These are phyloP conservation scores for Tragelaphus buxtoni DNA, from an alignment of 2,113 vertebrate species.

Conservation along the genomic window DNA sequence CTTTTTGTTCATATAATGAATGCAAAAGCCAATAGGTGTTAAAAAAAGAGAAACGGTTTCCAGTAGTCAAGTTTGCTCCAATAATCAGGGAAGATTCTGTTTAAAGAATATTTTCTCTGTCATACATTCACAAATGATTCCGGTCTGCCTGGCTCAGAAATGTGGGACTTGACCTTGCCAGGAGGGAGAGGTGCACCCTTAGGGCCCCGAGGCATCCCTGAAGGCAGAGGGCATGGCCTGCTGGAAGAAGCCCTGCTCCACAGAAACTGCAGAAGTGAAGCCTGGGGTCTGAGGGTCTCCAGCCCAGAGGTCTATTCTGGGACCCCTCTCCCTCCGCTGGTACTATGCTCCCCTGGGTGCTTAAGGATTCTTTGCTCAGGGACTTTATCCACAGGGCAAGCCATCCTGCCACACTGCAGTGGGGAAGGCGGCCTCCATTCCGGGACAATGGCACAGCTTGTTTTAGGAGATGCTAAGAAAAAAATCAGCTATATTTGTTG, in stretches of 20 bases:
- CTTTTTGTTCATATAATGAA: background rate
- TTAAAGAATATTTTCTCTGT: slow-evolving; percentile 37
- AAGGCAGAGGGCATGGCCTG: background rate
- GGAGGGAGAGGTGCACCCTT: background rate
- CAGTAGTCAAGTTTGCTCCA: background rate
- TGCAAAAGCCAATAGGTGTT: background rate
- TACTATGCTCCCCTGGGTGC: background rate
- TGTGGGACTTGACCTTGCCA: slow-evolving; percentile 45
- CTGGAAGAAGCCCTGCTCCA: background rate
- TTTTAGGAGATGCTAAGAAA: background rate
- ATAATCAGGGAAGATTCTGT: background rate
- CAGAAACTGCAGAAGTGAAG: background rate
- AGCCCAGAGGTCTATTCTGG: background rate
- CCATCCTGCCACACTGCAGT: background rate
- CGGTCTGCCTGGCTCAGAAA: background rate
- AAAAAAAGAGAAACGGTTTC: background rate
- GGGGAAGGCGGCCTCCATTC: background rate
- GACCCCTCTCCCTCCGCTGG: background rate
- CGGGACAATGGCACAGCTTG: background rate
- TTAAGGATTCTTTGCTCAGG: background rate
- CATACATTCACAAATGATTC: slow-evolving; percentile 41
- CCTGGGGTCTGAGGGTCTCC: background rate
- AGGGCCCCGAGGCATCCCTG: background rate
- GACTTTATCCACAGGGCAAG: background rate
- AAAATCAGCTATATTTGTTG: background rate